Percentiles rank a stretch among this genome's conserved stretches.
Evolutionary conservation across 1,140 invertebrate species (phyloP).

Genomic region (Bombus consobrinus): DNA sequence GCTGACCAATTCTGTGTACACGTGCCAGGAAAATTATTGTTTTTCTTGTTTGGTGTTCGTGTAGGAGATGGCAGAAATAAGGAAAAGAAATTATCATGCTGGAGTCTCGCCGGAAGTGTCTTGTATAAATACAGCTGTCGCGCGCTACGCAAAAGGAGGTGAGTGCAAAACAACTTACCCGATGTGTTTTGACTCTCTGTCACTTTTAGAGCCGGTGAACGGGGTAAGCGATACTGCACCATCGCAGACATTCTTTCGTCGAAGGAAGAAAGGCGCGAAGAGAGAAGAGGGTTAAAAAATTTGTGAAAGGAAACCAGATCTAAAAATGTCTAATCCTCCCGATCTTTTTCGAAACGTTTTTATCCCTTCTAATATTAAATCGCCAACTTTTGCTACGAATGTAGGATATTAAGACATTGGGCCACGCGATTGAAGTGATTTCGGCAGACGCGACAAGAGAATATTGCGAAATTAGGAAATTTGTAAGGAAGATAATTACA

Average conservation of each 20-base stretch:
- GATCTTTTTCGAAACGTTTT: too few species aligned
- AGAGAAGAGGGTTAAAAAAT: neutral
- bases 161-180: constrained; percentile 48
- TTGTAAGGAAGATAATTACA: too few species aligned
- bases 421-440: too few species aligned
- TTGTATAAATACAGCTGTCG: constrained; percentile 69
- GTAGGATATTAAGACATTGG: neutral
- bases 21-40: constrained; percentile 1
- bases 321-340: neutral
- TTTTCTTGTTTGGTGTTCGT: neutral
- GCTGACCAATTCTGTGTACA: neutral
- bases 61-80: constrained; percentile 33
- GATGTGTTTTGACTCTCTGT: constrained; percentile 47
- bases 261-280: neutral
- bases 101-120: constrained; percentile 56
- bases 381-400: neutral
- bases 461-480: neutral
- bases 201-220: constrained; percentile 51
- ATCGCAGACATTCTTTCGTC: constrained; percentile 16
- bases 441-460: too few species aligned
- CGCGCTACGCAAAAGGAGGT: constrained; percentile 34
- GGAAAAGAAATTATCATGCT: constrained; percentile 59
- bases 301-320: neutral
- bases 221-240: constrained; percentile 29
- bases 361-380: neutral